Percentiles rank a stretch among this genome's conserved stretches.
Evolutionary conservation across 2,797 vertebrate genomes (phyloP).

Genomic region (Sylvia borin): DNA sequence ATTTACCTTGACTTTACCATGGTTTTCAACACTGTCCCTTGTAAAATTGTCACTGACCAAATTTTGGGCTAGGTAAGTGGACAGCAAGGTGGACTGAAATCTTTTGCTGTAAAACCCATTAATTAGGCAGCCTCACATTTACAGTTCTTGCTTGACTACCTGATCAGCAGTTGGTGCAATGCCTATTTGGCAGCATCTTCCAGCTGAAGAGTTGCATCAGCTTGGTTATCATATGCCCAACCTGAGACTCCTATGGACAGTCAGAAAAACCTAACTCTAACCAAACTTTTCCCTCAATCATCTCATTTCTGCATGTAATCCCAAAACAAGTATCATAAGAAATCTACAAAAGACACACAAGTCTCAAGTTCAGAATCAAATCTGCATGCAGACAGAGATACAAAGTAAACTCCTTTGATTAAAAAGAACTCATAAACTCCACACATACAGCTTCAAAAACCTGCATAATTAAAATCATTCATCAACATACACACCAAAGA

Average conservation of each 20-base stretch:
- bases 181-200: background rate
- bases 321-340: background rate
- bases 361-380: background rate
- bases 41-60: background rate
- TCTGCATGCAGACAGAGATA: background rate
- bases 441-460: background rate
- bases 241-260: background rate
- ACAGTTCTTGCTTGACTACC: background rate
- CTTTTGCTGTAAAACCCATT: background rate
- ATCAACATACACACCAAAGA: background rate
- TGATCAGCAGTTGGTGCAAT: background rate
- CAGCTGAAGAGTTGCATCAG: background rate
- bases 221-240: background rate
- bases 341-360: background rate
- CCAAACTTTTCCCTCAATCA: background rate
- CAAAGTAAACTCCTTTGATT: background rate
- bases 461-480: background rate
- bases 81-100: background rate
- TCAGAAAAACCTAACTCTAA: background rate
- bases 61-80: background rate
- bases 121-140: background rate
- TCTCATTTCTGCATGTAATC: background rate
- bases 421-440: background rate
- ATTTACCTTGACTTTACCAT: background rate
- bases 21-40: background rate